Evolutionary conservation across 2,113 vertebrate species (phyloP).

Genomic region (Piliocolobus tephrosceles): DNA sequence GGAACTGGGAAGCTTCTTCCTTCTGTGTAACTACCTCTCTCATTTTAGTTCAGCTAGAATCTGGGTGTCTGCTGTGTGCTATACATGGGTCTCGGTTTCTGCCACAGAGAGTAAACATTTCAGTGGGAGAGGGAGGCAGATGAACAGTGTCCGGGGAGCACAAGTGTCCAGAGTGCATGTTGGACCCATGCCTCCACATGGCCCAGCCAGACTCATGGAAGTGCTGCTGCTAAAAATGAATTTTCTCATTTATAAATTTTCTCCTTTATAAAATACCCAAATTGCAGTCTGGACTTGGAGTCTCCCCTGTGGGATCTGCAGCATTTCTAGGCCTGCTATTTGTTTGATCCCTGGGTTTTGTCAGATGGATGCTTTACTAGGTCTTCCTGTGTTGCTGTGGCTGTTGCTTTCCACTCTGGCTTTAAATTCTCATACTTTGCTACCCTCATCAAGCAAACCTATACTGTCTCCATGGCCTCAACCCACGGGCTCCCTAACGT

Average conservation of each 20-base stretch:
- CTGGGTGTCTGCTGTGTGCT: neutral
- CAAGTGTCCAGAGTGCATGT: neutral
- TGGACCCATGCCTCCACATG: neutral
- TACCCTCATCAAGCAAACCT: neutral
- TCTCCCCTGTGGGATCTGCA: neutral
- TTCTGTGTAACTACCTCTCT: neutral
- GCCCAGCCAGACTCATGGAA: neutral
- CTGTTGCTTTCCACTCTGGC: neutral
- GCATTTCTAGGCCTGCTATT: neutral
- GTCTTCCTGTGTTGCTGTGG: neutral
- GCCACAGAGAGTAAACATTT: neutral
- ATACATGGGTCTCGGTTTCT: neutral
- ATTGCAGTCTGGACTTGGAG: neutral
- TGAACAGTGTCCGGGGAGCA: neutral
- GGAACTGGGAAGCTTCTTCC: neutral
- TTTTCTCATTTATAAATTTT: neutral
- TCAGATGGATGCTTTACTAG: neutral
- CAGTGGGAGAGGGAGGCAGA: neutral
- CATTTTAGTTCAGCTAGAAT: neutral
- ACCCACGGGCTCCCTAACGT: neutral
- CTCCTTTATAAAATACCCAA: neutral
- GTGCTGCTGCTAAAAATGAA: neutral
- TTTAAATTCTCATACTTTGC: neutral
- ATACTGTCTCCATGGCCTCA: neutral
- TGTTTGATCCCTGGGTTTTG: neutral